Percentiles rank a stretch among this genome's conserved stretches.
These are phyloP conservation scores for Capromys pilorides DNA, from an alignment of 2,797 vertebrate genomes.

Conservation along the genomic window DNA sequence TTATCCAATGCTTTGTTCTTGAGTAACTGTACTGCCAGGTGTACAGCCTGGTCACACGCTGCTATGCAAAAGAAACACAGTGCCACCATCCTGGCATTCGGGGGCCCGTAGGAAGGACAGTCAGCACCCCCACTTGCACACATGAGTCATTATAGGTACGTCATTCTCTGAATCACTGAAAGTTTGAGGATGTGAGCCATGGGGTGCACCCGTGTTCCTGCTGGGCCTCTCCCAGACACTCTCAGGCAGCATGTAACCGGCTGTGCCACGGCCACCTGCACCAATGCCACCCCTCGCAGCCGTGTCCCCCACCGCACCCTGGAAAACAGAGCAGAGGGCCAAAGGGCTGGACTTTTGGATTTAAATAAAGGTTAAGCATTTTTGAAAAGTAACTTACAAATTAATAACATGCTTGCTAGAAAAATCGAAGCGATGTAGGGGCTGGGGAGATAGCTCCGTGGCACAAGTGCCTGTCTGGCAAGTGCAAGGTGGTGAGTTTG, in stretches of 20 bases:
- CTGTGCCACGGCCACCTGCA: not conserved
- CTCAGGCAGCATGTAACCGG: not conserved
- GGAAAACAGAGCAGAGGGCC: not conserved
- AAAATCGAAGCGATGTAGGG: conserved; percentile 48
- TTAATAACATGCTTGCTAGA: conserved; percentile 45
- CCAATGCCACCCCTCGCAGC: not conserved
- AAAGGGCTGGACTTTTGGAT: not conserved
- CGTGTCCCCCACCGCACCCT: not conserved
- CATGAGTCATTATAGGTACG: not conserved
- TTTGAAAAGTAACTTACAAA: conserved; percentile 33
- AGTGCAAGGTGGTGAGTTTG: no score
- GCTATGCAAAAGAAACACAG: not conserved
- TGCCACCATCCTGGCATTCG: not conserved
- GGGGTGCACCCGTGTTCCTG: not conserved
- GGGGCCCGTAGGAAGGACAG: not conserved
- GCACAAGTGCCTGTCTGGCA: no score
- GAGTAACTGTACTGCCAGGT: not conserved
- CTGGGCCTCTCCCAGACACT: not conserved
- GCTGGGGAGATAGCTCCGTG: no score
- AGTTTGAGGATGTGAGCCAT: not conserved
- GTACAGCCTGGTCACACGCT: not conserved
- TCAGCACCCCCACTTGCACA: not conserved
- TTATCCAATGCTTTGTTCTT: not conserved
- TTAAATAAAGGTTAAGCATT: not conserved
- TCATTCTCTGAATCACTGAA: not conserved